Evolutionary conservation across 1,140 invertebrate genomes (phyloP).

Genomic region (Drosophila lacertosa): DNA sequence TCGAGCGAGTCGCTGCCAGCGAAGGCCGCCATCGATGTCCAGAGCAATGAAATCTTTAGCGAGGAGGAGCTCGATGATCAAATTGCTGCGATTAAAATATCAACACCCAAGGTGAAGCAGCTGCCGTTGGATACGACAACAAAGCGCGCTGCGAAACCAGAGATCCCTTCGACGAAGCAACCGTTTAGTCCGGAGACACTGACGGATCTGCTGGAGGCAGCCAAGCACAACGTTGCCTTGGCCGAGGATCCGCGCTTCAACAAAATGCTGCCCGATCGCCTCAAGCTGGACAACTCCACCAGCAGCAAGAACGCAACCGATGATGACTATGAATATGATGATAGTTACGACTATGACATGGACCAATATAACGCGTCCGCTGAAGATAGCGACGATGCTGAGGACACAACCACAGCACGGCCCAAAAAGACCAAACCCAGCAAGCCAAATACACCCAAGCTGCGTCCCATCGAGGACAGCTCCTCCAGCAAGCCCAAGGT

Average conservation of each 20-base stretch:
- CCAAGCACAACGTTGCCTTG: constrained; percentile 70
- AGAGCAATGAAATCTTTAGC: constrained; percentile 57
- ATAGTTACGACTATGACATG: constrained; percentile 45
- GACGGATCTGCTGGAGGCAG: constrained; percentile 70
- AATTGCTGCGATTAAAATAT: constrained; percentile 51
- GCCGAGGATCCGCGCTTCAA: constrained; percentile 79
- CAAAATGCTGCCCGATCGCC: constrained; percentile 68
- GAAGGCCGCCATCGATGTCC: constrained; percentile 32
- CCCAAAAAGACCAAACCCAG: constrained; percentile 52
- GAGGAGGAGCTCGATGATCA: constrained; percentile 45
- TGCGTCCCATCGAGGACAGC: constrained; percentile 63
- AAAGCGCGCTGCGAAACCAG: constrained; percentile 29
- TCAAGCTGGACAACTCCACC: constrained; percentile 48
- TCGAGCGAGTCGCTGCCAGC: constrained; percentile 32
- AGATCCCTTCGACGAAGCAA: constrained; percentile 18
- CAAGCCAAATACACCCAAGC: constrained; percentile 49
- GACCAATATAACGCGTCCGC: constrained; percentile 43
- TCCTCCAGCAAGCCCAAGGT: constrained; percentile 55
- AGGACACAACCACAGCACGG: constrained; percentile 45
- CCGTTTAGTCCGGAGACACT: constrained; percentile 64
- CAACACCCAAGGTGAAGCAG: constrained; percentile 65
- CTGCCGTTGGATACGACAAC: constrained; percentile 32
- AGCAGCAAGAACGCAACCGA: constrained; percentile 59
- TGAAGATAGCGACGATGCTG: constrained; percentile 47
- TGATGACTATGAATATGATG: constrained; percentile 55